These are phyloP conservation scores for Arctopsyche grandis DNA, from an alignment of 1,140 invertebrate species.

Conservation along the genomic window DNA sequence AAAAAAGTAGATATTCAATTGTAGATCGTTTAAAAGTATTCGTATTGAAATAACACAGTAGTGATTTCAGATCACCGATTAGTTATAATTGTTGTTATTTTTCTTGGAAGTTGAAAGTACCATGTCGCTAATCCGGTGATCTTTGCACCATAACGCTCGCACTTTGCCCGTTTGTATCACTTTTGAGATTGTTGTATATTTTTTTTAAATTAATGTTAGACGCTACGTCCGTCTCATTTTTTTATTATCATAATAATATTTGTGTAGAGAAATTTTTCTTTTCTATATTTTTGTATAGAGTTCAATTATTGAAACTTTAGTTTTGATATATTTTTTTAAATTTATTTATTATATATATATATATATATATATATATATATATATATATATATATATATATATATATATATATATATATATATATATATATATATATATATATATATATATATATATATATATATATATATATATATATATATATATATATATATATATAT, in stretches of 20 bases:
- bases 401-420: no score
- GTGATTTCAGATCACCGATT: background rate
- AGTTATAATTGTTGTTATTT: no score
- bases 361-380: no score
- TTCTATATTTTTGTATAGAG: background rate
- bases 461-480: no score
- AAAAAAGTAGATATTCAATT: background rate
- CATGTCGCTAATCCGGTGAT: no score
- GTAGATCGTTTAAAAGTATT: constrained; percentile 8
- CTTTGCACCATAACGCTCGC: background rate
- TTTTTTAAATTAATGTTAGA: background rate
- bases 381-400: no score
- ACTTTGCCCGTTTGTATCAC: constrained; percentile 1
- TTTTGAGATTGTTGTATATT: background rate
- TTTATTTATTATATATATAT: no score
- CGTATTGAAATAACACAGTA: background rate
- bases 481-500: no score
- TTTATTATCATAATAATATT: background rate
- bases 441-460: no score
- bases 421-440: no score
- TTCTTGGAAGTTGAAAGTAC: no score
- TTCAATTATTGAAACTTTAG: background rate
- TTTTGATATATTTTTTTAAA: background rate
- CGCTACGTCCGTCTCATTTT: no score
- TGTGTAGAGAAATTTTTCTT: background rate